A percentile compares a stretch with the other conserved stretches of the same genome.
Conservation (phyloP, 2,888 invertebrate species). For the Carcina quercana region DNA sequence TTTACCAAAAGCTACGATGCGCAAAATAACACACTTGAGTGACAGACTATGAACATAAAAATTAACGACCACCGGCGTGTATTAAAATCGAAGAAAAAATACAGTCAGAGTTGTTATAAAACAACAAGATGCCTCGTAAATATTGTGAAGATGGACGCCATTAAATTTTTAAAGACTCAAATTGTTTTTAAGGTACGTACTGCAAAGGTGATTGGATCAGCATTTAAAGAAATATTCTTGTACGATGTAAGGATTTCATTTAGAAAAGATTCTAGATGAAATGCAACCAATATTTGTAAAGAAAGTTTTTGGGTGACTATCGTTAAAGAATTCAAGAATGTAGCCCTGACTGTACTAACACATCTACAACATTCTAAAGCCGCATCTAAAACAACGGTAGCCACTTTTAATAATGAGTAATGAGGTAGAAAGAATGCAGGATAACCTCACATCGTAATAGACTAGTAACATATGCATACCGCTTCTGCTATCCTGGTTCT, state of each 20-base stretch:
- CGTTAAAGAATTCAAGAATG: too few relatives aligned
- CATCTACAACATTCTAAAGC: constrained; percentile 28
- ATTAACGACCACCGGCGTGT: constrained; percentile 1
- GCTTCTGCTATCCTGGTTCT: constrained; percentile 26
- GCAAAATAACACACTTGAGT: background rate
- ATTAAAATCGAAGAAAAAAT: background rate
- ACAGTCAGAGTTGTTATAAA: background rate
- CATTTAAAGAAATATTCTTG: too few relatives aligned
- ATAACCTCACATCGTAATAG: constrained; percentile 39
- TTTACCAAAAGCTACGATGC: too few relatives aligned
- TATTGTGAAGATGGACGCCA: constrained; percentile 3
- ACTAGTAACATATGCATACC: constrained; percentile 28
- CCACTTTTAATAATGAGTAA: constrained; percentile 64
- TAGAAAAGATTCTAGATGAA: too few relatives aligned
- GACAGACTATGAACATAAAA: constrained; percentile 6
- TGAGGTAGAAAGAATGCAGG: constrained; percentile 50
- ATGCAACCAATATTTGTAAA: too few relatives aligned
- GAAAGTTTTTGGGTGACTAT: too few relatives aligned
- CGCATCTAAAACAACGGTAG: constrained; percentile 44
- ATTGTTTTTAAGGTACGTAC: too few relatives aligned
- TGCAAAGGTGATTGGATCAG: too few relatives aligned
- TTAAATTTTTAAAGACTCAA: too few relatives aligned
- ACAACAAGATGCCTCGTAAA: constrained; percentile 4
- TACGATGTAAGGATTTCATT: too few relatives aligned
- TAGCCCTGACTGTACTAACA: background rate